Percentiles rank a stretch among this genome's conserved stretches.
Conservation (phyloP, 2,797 vertebrate genomes). For the Sylvilagus floridanus region DNA sequence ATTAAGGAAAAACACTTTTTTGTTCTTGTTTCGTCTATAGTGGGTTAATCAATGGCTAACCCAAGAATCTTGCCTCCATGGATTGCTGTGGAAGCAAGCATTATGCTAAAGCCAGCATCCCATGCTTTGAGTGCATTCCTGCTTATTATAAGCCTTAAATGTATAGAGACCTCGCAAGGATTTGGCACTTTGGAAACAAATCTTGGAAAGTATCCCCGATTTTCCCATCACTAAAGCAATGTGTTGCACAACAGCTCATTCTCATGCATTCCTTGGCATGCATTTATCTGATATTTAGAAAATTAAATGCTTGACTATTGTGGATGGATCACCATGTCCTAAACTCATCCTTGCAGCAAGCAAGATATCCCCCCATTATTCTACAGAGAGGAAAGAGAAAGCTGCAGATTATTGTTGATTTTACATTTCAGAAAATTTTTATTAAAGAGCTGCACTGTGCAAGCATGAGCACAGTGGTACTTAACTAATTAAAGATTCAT, state of each 20-base stretch:
- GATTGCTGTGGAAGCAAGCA: neutral
- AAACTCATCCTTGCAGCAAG: neutral
- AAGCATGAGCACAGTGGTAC: conserved; percentile 35
- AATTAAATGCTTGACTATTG: conserved; percentile 3
- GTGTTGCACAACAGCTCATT: neutral
- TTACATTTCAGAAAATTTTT: conserved; percentile 52
- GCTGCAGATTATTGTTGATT: neutral
- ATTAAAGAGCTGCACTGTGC: conserved; percentile 6
- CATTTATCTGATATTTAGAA: neutral
- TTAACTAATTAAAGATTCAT: conserved; percentile 72
- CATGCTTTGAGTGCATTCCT: neutral
- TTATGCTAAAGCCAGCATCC: neutral
- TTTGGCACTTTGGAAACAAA: neutral
- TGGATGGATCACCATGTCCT: neutral
- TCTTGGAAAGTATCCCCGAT: neutral
- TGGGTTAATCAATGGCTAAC: neutral
- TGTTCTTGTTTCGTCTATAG: neutral
- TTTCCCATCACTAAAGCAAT: neutral
- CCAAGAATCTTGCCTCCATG: neutral
- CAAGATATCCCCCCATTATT: neutral
- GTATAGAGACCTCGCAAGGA: neutral
- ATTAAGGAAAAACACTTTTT: neutral
- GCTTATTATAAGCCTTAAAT: neutral
- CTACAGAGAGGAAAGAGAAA: neutral
- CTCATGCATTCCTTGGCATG: neutral